These are phyloP conservation scores for Hypothenemus hampei DNA, from an alignment of 1,140 invertebrate genomes.

Conservation along the genomic window DNA sequence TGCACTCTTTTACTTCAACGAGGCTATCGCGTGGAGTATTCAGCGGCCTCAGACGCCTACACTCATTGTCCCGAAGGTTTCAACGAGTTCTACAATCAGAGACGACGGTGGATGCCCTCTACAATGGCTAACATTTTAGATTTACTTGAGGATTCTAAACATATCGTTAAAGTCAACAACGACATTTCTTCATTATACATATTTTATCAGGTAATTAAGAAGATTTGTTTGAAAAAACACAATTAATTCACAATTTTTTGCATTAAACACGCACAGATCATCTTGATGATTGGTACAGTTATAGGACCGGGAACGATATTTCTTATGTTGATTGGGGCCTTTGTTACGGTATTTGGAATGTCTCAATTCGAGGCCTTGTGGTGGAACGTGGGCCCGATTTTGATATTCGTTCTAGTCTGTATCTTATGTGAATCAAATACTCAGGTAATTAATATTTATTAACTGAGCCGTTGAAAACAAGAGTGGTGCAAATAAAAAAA, in stretches of 20 bases:
- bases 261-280: too few relatives aligned
- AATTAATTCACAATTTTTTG: too few relatives aligned
- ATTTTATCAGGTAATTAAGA: constrained; percentile 67
- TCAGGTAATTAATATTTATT: constrained; percentile 52
- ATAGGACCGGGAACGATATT: constrained; percentile 82
- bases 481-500: too few relatives aligned
- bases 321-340: constrained; percentile 85
- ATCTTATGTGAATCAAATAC: constrained; percentile 66
- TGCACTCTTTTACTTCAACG: constrained; percentile 81
- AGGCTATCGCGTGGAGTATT: constrained; percentile 86
- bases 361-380: constrained; percentile 73
- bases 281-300: constrained; percentile 67
- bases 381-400: constrained; percentile 71
- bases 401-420: constrained; percentile 70
- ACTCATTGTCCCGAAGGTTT: constrained; percentile 87
- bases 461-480: too few relatives aligned
- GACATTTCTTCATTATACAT: constrained; percentile 83
- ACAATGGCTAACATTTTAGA: constrained; percentile 87
- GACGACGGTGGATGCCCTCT: constrained; percentile 83
- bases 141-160: constrained; percentile 65
- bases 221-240: too few relatives aligned
- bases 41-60: constrained; percentile 86
- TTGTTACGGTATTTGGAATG: constrained; percentile 74
- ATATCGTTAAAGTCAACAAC: constrained; percentile 74
- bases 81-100: constrained; percentile 83